These are phyloP conservation scores for Drosophila repleta DNA, from an alignment of 1,140 invertebrate species.

Conservation along the genomic window DNA sequence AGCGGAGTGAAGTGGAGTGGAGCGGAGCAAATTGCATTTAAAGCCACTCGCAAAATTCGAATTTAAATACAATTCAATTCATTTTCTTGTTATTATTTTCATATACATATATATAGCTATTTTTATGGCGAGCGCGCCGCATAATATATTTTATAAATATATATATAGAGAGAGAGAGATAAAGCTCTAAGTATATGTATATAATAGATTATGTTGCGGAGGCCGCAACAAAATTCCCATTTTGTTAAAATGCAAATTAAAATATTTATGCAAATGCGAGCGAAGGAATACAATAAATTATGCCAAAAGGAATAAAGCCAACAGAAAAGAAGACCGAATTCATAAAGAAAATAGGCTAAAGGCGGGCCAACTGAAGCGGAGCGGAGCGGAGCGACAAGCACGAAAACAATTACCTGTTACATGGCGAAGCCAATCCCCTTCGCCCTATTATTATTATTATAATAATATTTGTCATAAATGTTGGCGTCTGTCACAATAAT, in stretches of 20 bases:
- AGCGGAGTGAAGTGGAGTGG: background rate
- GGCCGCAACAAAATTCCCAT: constrained; percentile 36
- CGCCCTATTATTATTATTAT: background rate
- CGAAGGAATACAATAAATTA: constrained; percentile 73
- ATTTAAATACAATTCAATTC: constrained; percentile 30
- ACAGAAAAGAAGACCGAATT: constrained; percentile 7
- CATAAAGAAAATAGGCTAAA: background rate
- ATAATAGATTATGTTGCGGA: constrained; percentile 28
- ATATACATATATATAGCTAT: constrained; percentile 14
- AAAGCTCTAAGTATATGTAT: constrained; percentile 18
- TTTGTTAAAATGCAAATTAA: constrained; percentile 81
- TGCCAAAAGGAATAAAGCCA: constrained; percentile 43
- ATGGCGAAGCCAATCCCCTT: constrained; percentile 36
- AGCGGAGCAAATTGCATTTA: background rate
- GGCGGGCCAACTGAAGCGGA: constrained; percentile 18
- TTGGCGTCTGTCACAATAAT: constrained; percentile 72
- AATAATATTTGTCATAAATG: constrained; percentile 65
- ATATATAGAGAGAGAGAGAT: constrained; percentile 24
- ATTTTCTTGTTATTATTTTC: constrained; percentile 23
- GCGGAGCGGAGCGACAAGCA: constrained; percentile 20
- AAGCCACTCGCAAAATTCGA: background rate
- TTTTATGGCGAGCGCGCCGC: background rate
- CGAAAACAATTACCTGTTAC: constrained; percentile 74
- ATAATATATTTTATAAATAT: constrained; percentile 2
- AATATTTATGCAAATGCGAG: constrained; percentile 78